Evolutionary conservation across 2,113 vertebrate genomes (phyloP), one percentile per base, ranked within the genome.

Genomic region (Plotosus lineatus): DNA sequence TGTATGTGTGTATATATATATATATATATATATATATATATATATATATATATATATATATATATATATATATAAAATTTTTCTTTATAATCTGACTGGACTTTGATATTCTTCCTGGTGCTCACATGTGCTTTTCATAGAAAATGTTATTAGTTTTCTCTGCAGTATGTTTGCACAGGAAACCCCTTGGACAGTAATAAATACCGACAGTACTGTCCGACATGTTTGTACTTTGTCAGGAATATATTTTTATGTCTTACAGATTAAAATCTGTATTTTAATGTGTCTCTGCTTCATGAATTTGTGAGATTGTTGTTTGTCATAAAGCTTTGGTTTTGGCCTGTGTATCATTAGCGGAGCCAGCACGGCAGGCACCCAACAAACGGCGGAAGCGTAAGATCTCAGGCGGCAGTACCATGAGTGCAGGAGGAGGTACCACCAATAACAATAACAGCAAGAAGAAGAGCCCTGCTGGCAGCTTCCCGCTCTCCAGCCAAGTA

Each of bases 401-500:
- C 93, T 99, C 98, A 0, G 98, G 97, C 0, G 97, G 98, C 78
- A 99, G 98, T 93, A 99, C 95, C 75, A 97, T 98, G 95, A 98
- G 97, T 89, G 94, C 97, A 0, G 96, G 97, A 0, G 96, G 94
- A 2, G 96, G 96, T 87, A 94, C 93, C 89, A 95, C 94, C 89
- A 97, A 95, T 92, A 98, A 96, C 93, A 98, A 91, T 92, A 98
- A 97, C 95, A 98, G 96, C 94, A 99, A 99, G 95, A 99, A 99
- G 95, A 99, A 99, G 91, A 98, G 96, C 85, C 97, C 98, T 26
- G 97, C 96, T 89, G 97, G 96, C 95, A 99, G 94, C 91, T 99
- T 99, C 87, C 95, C 96, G 81, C 97, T 99, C 92, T 97, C 97
- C 96, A 99, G 93, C 95, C 98, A 99, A 97, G 97, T 99, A 97